Base-by-base conservation (phyloP, 2,888 invertebrate species). In the Bhutanitis thaidina region DNA sequence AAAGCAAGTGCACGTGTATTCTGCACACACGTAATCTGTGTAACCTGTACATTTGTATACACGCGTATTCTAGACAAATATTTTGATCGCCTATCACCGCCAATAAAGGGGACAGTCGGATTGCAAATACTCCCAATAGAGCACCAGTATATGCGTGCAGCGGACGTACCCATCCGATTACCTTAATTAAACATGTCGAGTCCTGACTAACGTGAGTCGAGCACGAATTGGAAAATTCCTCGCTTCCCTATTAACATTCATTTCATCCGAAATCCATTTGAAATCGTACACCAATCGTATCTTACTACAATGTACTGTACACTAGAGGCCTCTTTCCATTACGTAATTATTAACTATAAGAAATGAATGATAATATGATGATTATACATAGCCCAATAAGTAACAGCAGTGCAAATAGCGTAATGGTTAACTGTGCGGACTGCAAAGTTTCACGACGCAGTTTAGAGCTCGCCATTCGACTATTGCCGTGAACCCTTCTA, bases 131-230 rank as follows among this genome's bases (percentile, higher is more conserved):
- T 43, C 47, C 46, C 52, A 10, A 16, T 5, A 37, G 37, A 25
- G 7, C 38, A 43, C 7, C 30, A 38, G 15, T 34, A 34, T 12
- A 12, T 15, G 13, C 43, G 32, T 37, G 13, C 43, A 32, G 27
- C 47, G 43, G 52, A 47, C 47, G 43, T 25, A 52, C 43, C 43
- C 43, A 47, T 34, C 32, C 52, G 47, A 52, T 52, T 52, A 52
- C 52, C 52, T 52, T 52, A 47, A 52, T 52, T 52, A 52, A 47
- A 52, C 47, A 43, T 36, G 27, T 43, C 47, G 43, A n/a, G 20
- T 15, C 41, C 36, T 36, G 40, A 45, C 16, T 40, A 37, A 45
- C 36, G 36, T 35, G 30, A 41, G 32, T 7, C 43, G 34, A 12
- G 41, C 27, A 36, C 32, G 41, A 51, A 51, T 51, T 51, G 51